Conservation (phyloP, 2,113 vertebrate species). For the Pseudolaguvia tuberculata region DNA sequence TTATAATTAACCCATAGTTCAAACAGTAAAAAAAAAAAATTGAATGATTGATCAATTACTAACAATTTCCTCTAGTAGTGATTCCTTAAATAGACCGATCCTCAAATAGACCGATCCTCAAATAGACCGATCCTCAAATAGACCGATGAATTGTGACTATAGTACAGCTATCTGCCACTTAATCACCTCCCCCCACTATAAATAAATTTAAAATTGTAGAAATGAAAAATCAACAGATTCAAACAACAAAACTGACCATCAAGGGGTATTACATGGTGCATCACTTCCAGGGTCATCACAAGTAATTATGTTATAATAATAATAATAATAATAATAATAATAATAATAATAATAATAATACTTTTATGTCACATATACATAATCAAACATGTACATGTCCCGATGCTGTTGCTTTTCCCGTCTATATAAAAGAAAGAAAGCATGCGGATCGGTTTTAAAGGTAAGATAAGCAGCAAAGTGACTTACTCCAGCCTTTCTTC, state of each 20-base stretch:
- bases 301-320: too few relatives aligned
- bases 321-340: too few relatives aligned
- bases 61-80: too few relatives aligned
- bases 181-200: background rate
- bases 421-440: background rate
- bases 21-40: background rate
- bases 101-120: too few relatives aligned
- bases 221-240: background rate
- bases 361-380: background rate
- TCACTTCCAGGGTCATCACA: background rate
- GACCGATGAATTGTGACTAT: background rate
- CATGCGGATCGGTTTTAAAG: background rate
- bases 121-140: background rate
- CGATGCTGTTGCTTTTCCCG: background rate
- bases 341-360: background rate
- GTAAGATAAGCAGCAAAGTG: conserved; percentile 4
- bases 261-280: background rate
- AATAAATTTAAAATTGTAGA: background rate
- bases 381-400: background rate
- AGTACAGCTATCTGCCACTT: background rate
- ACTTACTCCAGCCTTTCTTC: conserved; percentile 74
- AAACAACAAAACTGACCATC: background rate
- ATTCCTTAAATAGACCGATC: too few relatives aligned
- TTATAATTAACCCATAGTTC: background rate
- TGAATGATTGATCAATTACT: too few relatives aligned